Base-by-base conservation (phyloP, 2,888 invertebrate genomes). In the Buathra laborator region DNA sequence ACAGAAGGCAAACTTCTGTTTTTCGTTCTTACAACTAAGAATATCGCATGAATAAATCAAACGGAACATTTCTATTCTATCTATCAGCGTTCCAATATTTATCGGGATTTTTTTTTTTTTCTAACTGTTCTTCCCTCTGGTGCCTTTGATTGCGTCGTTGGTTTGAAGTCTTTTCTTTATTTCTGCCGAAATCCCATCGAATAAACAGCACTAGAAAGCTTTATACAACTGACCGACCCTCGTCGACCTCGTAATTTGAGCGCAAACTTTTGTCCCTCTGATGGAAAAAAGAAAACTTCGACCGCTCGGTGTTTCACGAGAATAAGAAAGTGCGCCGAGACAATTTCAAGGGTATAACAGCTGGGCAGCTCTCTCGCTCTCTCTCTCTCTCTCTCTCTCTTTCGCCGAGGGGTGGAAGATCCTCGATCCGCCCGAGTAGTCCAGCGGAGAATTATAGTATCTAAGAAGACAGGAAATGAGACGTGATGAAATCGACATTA, bases 241-340 rank as follows among this genome's bases (percentile, higher is more conserved):
- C 62, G 32, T 37, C 62, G 29, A 62, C 7, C 29, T 62, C 62
- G 62, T 62, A 62, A 62, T 4, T 32, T 32, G 62, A 62, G 62
- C 62, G 14, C 37, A 62, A 62, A 51, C 51, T 62, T 29, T 62
- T 62, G 29, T 29, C 37, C 12, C 37, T 7, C 24, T 9, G 24
- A 12, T 12, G 56, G 56, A 56, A 56, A 56, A 19, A 56, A n/a
- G 4, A 56, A 56, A 56, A 24, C 19, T 24, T 24, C 19, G 24
- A 4, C 24, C 56, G 24, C 24, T 19, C 56, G 37, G 9, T 24
- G 56, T 12, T 56, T 19, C 24, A 24, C 56, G 56, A 56, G 56
- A 56, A 56, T 56, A 56, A 24, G 24, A 24, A 9, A 24, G 19
- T 24, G 56, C 24, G 19, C 24, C 12, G 37, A 12, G 56, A 56